Percentiles rank a stretch among this genome's conserved stretches.
Evolutionary conservation across 1,140 invertebrate species (phyloP).

Genomic region (Neodiprion fabricii): DNA sequence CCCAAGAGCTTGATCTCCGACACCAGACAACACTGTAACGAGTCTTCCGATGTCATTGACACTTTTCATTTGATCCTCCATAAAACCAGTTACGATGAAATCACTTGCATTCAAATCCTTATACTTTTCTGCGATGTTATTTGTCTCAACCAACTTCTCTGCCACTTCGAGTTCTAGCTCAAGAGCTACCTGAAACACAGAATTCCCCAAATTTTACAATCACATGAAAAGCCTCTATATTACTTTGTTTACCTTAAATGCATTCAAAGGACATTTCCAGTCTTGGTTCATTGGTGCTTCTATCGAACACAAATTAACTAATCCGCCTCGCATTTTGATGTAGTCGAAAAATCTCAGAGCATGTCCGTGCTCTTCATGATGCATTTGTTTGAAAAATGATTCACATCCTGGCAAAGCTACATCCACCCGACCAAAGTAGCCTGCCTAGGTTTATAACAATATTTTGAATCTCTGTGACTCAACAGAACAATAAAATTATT

Average conservation of each 20-base stretch:
- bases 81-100: slow-evolving; percentile 48
- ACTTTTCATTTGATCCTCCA: slow-evolving; percentile 50
- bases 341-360: slow-evolving; percentile 45
- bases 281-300: slow-evolving; percentile 42
- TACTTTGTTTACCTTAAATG: slow-evolving; percentile 42
- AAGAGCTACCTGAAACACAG: slow-evolving; percentile 40
- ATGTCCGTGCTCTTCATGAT: slow-evolving; percentile 48
- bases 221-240: background rate
- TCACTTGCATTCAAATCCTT: slow-evolving; percentile 46
- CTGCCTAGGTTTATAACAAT: slow-evolving; percentile 33
- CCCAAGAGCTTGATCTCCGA: slow-evolving; percentile 44
- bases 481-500: background rate
- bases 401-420: slow-evolving; percentile 49
- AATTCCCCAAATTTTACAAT: slow-evolving; percentile 12
- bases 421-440: slow-evolving; percentile 49
- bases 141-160: slow-evolving; percentile 38
- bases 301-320: slow-evolving; percentile 37
- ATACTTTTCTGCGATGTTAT: slow-evolving; percentile 41
- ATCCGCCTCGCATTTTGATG: slow-evolving; percentile 46
- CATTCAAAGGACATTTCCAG: slow-evolving; percentile 51
- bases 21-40: slow-evolving; percentile 44
- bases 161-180: slow-evolving; percentile 42
- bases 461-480: too few species aligned
- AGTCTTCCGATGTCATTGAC: slow-evolving; percentile 47
- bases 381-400: slow-evolving; percentile 52